A percentile compares a stretch with the other conserved stretches of the same genome.
Conservation (phyloP, 2,888 invertebrate species). For the Cerastis leucographa region DNA sequence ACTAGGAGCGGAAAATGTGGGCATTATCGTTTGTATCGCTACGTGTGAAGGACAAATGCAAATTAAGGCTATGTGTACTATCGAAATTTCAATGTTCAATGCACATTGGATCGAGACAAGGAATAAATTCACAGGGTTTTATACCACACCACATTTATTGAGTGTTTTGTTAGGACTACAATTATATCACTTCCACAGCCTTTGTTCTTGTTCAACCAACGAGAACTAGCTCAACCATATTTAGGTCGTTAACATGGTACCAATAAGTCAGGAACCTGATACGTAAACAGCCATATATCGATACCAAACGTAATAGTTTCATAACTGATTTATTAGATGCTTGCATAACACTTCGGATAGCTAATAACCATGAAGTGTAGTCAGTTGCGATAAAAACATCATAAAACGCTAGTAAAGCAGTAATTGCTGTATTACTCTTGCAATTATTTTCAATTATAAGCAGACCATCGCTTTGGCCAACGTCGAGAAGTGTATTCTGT, state of each 20-base stretch:
- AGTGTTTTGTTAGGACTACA: neutral
- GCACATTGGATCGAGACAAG: constrained; percentile 36
- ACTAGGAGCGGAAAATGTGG: constrained; percentile 78
- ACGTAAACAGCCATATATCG: constrained; percentile 49
- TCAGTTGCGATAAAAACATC: constrained; percentile 74
- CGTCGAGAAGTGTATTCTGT: constrained; percentile 54
- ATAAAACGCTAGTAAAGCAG: constrained; percentile 71
- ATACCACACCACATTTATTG: neutral
- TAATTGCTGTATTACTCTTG: constrained; percentile 68
- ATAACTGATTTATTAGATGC: constrained; percentile 73
- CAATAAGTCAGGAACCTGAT: constrained; percentile 27
- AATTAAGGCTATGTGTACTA: constrained; percentile 69
- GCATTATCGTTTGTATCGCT: constrained; percentile 78
- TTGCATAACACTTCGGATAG: constrained; percentile 73
- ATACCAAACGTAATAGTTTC: constrained; percentile 62
- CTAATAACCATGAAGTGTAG: constrained; percentile 70
- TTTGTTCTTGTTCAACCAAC: constrained; percentile 22
- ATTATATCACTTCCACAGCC: constrained; percentile 15
- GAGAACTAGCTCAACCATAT: constrained; percentile 27
- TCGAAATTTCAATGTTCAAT: constrained; percentile 65
- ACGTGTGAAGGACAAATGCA: constrained; percentile 75
- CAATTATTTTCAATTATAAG: constrained; percentile 69
- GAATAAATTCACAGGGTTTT: constrained; percentile 34
- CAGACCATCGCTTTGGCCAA: constrained; percentile 60
- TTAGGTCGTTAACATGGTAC: constrained; percentile 20